Evolutionary conservation across 2,888 invertebrate genomes (phyloP).

Genomic region (Caenorhabditis sp.): DNA sequence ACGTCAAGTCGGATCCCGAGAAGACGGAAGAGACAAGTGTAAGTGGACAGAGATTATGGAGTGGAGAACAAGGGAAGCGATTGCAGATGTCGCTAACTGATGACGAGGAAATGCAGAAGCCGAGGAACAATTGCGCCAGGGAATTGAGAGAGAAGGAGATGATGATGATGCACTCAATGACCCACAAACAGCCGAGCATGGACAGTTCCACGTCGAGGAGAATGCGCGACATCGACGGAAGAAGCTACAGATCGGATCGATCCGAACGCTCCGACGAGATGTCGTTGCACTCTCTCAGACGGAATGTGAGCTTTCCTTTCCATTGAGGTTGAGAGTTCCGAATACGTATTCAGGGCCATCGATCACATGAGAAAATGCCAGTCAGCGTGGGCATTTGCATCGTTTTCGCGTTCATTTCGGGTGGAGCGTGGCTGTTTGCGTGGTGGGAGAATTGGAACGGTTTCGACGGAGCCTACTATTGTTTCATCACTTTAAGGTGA

Average conservation of each 20-base stretch:
- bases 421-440: constrained; percentile 91
- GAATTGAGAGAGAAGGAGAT: constrained; percentile 54
- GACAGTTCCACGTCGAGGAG: constrained; percentile 66
- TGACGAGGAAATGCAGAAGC: constrained; percentile 67
- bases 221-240: constrained; percentile 66
- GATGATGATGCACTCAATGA: constrained; percentile 58
- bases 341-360: constrained; percentile 40
- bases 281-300: constrained; percentile 73
- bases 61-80: not conserved
- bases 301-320: constrained; percentile 37
- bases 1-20: constrained; percentile 71
- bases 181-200: constrained; percentile 69
- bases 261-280: constrained; percentile 76
- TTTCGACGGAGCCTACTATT: constrained; percentile 85
- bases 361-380: constrained; percentile 80
- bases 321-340: not conserved
- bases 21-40: constrained; percentile 72
- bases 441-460: constrained; percentile 94
- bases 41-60: too few species aligned
- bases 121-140: constrained; percentile 19
- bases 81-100: constrained; percentile 72
- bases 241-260: constrained; percentile 75
- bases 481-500: constrained; percentile 76
- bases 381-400: constrained; percentile 91
- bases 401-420: constrained; percentile 90